Base-by-base conservation (phyloP, 2,888 invertebrate genomes). In the Cephus pygmeus region DNA sequence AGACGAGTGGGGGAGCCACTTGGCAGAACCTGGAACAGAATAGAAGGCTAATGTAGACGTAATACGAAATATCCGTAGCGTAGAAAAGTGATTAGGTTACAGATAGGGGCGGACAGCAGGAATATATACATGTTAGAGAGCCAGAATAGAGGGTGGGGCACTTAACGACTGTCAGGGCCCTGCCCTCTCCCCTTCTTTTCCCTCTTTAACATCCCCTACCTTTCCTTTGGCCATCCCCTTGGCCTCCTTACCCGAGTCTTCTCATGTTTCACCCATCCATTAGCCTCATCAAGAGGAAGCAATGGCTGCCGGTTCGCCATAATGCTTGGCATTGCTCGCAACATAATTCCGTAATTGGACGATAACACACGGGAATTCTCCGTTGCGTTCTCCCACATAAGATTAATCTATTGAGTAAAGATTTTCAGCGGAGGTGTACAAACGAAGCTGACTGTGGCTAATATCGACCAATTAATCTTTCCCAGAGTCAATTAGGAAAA, bases 191-290 rank as follows among this genome's bases (percentile, higher is more conserved):
- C 85, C 84, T 78, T 81, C 84, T 81, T 86, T 84, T 79, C 84
- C 85, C 83, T 85, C 86, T 85, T 84, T 56, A 56, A 56, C 56
- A 56, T 56, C 56, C 56, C 56, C 34, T 23, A n/a, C 35, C 36
- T 35, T 34, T 34, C 36, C 35, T 34, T 56, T 34, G 73, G 73
- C 31, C 74, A 34, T 77, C 40, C 75, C 40, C 69, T 77, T 71
- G 34, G 30, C 36, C 36, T 75, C 30, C 71, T 71, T 85, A 83
- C 81, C 82, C 83, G 80, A 82, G 81, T 85, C 84, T 88, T 89
- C 90, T 91, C 90, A 81, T 85, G 86, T 91, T 91, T 88, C 91
- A 88, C 85, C 85, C 90, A 86, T 90, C 91, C 91, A 91, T 91
- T 91, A 91, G 91, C 89, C 86, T 90, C 91, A 90, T 91, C 88